Percentiles rank a stretch among this genome's conserved stretches.
Conservation (phyloP, 2,797 vertebrate genomes). For the Lagodon rhomboides region DNA sequence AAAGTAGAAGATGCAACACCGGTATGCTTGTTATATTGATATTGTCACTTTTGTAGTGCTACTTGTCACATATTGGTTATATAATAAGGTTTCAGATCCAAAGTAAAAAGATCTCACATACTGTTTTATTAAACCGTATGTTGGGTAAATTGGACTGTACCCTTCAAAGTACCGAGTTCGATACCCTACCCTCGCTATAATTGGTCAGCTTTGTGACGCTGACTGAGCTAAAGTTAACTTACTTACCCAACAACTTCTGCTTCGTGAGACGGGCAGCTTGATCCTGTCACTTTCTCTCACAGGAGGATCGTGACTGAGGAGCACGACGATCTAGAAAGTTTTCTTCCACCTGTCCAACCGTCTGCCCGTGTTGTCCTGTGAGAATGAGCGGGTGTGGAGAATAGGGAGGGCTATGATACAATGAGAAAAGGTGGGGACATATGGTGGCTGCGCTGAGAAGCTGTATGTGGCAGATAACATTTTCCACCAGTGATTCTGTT, state of each 20-base stretch:
- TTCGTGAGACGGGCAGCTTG: background rate
- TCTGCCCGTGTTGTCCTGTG: conserved; percentile 4
- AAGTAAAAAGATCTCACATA: too few relatives aligned
- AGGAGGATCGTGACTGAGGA: conserved; percentile 11
- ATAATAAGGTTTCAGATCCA: too few relatives aligned
- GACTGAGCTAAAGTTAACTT: background rate
- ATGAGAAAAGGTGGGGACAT: conserved; percentile 60
- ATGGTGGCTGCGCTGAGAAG: conserved; percentile 70
- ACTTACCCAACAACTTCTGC: background rate
- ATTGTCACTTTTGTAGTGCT: too few relatives aligned
- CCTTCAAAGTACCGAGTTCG: too few relatives aligned
- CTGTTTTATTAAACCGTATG: too few relatives aligned
- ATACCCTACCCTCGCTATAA: background rate
- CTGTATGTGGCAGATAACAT: conserved; percentile 76
- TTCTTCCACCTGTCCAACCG: conserved; percentile 4
- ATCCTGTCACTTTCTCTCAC: conserved; percentile 1
- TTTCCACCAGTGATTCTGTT: conserved; percentile 65
- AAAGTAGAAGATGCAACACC: too few relatives aligned
- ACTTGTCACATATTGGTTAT: too few relatives aligned
- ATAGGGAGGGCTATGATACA: conserved; percentile 27
- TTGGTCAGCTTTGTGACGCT: background rate
- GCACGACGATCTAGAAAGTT: conserved; percentile 25
- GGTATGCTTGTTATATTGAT: too few relatives aligned
- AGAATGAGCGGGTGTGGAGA: conserved; percentile 23
- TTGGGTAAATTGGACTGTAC: too few relatives aligned